Percentiles rank a stretch among this genome's conserved stretches.
phyloP scores from a whole-genome alignment of 2,888 invertebrate species.

The Lapara coniferarum region DNA sequence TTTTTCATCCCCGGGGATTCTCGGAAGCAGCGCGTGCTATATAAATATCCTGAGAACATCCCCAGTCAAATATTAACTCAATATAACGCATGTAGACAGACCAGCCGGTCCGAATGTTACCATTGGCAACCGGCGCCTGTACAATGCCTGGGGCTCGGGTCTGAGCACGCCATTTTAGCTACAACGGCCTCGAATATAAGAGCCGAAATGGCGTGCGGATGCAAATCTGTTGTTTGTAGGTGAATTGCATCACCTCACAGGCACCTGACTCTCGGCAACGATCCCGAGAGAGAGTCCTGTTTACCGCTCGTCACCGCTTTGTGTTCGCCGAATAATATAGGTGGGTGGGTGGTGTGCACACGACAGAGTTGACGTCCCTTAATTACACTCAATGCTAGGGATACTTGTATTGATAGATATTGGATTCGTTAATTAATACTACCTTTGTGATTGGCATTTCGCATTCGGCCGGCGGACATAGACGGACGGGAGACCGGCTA shows the following conservation, averaged over 20 bases:
- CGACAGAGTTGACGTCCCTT: conserved; percentile 58
- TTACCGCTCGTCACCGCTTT: conserved; percentile 50
- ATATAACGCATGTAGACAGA: conserved; percentile 57
- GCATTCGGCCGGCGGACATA: conserved; percentile 47
- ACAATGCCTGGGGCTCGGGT: conserved; percentile 48
- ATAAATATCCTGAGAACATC: conserved; percentile 59
- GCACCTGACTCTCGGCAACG: conserved; percentile 55
- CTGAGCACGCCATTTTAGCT: conserved; percentile 39
- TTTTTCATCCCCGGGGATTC: conserved; percentile 50
- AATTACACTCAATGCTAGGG: conserved; percentile 49
- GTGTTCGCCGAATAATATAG: conserved; percentile 49
- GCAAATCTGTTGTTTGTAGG: conserved; percentile 44
- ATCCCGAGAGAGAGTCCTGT: conserved; percentile 43
- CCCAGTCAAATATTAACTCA: conserved; percentile 65
- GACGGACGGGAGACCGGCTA: conserved; percentile 45
- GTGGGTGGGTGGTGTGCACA: conserved; percentile 48
- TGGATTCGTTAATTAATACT: conserved; percentile 63
- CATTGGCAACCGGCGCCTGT: conserved; percentile 57
- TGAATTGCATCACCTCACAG: conserved; percentile 56
- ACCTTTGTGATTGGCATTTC: conserved; percentile 56
- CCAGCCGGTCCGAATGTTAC: conserved; percentile 56
- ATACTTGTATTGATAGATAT: conserved; percentile 54
- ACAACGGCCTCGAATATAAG: conserved; percentile 39
- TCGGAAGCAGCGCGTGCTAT: conserved; percentile 49
- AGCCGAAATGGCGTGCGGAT: conserved; percentile 44